phyloP scores from a whole-genome alignment of 2,113 vertebrate genomes.

The Rattus norvegicus region DNA sequence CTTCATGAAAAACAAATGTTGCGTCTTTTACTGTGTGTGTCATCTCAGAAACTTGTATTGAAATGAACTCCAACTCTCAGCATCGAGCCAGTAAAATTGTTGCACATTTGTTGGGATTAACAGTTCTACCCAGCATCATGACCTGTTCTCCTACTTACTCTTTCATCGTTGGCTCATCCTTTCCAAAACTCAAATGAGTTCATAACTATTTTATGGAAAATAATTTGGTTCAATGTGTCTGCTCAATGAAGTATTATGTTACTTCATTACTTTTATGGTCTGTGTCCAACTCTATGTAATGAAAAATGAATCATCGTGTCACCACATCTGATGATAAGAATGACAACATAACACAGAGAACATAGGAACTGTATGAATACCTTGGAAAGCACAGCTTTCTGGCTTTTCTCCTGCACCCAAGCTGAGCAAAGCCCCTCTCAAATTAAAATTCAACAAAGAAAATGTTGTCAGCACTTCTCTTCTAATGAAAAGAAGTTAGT shows the following conservation, averaged over 20 bases:
- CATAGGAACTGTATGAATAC: background rate
- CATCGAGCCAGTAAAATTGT: background rate
- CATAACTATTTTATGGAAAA: background rate
- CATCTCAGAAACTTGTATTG: background rate
- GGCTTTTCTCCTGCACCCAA: background rate
- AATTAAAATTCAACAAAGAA: constrained; percentile 43
- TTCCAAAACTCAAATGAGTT: background rate
- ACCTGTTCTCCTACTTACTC: background rate
- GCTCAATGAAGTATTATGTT: background rate
- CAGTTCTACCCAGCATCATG: background rate
- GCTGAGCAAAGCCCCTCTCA: constrained; percentile 9
- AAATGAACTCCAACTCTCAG: background rate
- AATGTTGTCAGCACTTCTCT: background rate
- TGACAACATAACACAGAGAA: background rate
- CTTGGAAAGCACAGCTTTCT: background rate
- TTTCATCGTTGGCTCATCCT: background rate
- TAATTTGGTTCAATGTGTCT: background rate
- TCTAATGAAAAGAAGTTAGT: background rate
- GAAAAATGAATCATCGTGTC: background rate
- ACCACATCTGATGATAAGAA: background rate
- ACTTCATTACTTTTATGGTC: background rate
- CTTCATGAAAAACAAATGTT: background rate
- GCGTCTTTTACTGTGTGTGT: background rate
- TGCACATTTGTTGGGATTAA: background rate
- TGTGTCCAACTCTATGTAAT: background rate